A percentile compares a stretch with the other conserved stretches of the same genome.
Conservation (phyloP, 92 coral and sea anemone species). For the Umimayanthus kanabou region DNA sequence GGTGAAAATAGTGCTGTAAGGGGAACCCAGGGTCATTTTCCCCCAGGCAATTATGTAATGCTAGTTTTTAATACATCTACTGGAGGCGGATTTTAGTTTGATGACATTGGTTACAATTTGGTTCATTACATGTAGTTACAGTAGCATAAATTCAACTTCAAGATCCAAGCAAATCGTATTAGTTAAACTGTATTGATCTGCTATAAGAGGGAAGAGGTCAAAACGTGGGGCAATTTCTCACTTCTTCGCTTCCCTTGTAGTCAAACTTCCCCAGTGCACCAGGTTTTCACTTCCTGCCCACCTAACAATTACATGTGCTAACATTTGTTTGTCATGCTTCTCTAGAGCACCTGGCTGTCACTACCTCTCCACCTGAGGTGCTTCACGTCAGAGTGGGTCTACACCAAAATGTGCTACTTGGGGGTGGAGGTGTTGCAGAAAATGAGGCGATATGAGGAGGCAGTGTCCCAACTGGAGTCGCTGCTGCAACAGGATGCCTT, state of each 20-base stretch:
- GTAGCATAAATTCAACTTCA: too few relatives aligned
- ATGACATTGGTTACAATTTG: too few relatives aligned
- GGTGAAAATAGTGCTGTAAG: neutral
- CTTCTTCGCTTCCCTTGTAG: too few relatives aligned
- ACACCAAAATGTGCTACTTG: slow-evolving; percentile 87
- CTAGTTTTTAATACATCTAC: too few relatives aligned
- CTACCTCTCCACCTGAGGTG: slow-evolving; percentile 87
- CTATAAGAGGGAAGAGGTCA: too few relatives aligned
- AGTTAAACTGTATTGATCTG: too few relatives aligned
- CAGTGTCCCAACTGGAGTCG: slow-evolving; percentile 74
- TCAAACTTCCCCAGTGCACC: slow-evolving; percentile 15
- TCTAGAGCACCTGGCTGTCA: slow-evolving; percentile 45
- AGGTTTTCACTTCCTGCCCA: slow-evolving; percentile 71
- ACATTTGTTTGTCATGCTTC: neutral
- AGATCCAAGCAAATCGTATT: too few relatives aligned
- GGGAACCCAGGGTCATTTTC: neutral
- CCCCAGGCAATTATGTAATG: too few relatives aligned
- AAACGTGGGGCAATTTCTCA: too few relatives aligned
- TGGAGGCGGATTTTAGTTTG: too few relatives aligned
- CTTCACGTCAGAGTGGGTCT: slow-evolving; percentile 86
- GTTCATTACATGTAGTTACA: too few relatives aligned
- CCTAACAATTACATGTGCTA: slow-evolving; percentile 75
- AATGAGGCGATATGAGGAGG: slow-evolving; percentile 76
- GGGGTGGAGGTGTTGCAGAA: slow-evolving; percentile 96
- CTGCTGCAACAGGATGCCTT: slow-evolving; percentile 73